Percentiles rank a stretch among this genome's conserved stretches.
phyloP scores from a whole-genome alignment of 2,113 vertebrate species.

The Eidolon helvum region DNA sequence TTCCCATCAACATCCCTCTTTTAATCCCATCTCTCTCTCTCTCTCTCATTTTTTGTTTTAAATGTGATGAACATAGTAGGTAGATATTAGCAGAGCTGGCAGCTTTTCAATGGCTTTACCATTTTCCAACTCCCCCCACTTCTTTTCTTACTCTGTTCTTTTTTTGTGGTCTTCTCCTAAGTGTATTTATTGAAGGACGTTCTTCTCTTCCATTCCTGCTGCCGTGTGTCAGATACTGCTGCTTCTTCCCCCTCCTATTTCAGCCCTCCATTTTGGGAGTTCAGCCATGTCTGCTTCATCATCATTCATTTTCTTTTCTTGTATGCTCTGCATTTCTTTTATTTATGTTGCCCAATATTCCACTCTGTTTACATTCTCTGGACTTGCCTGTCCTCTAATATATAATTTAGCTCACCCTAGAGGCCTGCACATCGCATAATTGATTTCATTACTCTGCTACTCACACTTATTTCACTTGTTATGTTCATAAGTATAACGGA shows the following conservation, averaged over 20 bases:
- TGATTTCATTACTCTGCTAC: neutral
- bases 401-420: neutral
- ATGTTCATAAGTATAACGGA: conserved; percentile 27
- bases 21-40: neutral
- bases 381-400: neutral
- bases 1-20: neutral
- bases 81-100: neutral
- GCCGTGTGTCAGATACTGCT: neutral
- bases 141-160: neutral
- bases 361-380: neutral
- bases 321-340: neutral
- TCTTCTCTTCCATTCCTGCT: neutral
- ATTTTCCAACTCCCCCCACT: neutral
- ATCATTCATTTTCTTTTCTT: neutral
- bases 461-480: neutral
- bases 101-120: neutral
- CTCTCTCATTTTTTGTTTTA: neutral
- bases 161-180: neutral
- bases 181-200: neutral
- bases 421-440: neutral
- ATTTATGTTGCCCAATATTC: neutral
- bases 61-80: neutral
- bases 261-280: too few relatives aligned
- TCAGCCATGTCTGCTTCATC: neutral
- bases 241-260: neutral